These are phyloP conservation scores for Tonatia bakeri DNA, from an alignment of 2,113 vertebrate genomes.

Conservation along the genomic window DNA sequence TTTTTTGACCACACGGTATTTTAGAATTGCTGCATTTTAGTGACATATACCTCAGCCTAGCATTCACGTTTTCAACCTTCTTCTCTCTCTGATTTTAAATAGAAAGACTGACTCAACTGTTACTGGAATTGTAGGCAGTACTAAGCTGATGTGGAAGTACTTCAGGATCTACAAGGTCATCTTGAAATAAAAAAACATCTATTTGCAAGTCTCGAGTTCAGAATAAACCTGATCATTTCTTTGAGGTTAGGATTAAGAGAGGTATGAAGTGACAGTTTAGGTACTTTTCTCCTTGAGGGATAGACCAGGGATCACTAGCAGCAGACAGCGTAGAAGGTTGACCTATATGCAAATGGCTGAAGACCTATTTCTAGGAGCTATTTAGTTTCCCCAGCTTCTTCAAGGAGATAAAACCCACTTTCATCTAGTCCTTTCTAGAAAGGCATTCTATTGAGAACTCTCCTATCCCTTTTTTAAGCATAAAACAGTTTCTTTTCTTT, in stretches of 20 bases:
- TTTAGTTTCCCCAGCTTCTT: slow-evolving; percentile 53
- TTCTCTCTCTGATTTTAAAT: background rate
- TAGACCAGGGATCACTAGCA: slow-evolving; percentile 13
- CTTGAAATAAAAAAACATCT: slow-evolving; percentile 27
- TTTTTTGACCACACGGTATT: background rate
- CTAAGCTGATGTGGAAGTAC: background rate
- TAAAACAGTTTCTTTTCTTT: slow-evolving; percentile 7
- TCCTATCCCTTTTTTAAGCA: background rate
- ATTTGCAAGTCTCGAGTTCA: background rate
- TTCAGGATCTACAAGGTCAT: background rate
- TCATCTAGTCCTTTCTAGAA: slow-evolving; percentile 20
- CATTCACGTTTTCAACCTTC: background rate
- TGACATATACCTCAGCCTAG: background rate
- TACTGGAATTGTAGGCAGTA: background rate
- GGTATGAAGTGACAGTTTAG: background rate
- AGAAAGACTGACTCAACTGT: background rate
- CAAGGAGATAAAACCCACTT: slow-evolving; percentile 55
- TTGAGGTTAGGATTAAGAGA: background rate
- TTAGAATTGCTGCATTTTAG: slow-evolving; percentile 11
- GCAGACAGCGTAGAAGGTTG: background rate
- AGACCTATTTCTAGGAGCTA: slow-evolving; percentile 53
- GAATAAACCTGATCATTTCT: slow-evolving; percentile 20
- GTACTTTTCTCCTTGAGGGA: background rate
- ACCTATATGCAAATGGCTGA: slow-evolving; percentile 61
- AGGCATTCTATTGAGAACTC: background rate